These are phyloP conservation scores for Microctenopoma stevenorrisi DNA, from an alignment of 2,797 vertebrate genomes.

Conservation along the genomic window DNA sequence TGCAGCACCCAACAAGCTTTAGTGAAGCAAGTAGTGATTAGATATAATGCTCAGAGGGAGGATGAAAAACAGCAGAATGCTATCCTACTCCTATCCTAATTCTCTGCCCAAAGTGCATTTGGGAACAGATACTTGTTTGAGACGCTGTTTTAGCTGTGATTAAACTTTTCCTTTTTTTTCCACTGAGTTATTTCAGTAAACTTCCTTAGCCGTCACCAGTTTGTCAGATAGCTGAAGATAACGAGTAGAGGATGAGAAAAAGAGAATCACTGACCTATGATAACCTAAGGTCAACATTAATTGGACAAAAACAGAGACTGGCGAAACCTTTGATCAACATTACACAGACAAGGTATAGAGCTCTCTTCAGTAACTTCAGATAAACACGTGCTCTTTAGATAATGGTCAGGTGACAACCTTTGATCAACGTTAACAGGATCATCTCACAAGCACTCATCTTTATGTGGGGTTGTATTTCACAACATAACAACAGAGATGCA, in stretches of 20 bases:
- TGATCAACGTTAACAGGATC: conserved; percentile 63
- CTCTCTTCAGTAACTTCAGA: conserved; percentile 18
- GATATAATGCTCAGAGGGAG: conserved; percentile 53
- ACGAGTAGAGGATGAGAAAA: conserved; percentile 10
- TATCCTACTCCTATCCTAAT: background rate
- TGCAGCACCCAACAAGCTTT: conserved; percentile 50
- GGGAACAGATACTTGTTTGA: conserved; percentile 3
- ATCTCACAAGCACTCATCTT: conserved; percentile 28
- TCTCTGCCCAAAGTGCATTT: conserved; percentile 1
- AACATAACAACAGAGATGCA: conserved; percentile 21
- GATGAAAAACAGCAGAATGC: background rate
- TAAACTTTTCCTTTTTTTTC: background rate
- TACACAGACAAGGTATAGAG: conserved; percentile 19
- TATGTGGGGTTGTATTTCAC: conserved; percentile 27
- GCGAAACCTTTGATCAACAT: conserved; percentile 49
- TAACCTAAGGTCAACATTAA: conserved; percentile 27
- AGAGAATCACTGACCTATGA: conserved; percentile 18
- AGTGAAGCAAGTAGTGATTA: conserved; percentile 45
- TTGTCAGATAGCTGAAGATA: conserved; percentile 7
- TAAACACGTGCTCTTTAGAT: conserved; percentile 35
- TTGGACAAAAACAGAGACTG: background rate
- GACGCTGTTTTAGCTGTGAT: background rate
- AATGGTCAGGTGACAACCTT: conserved; percentile 60
- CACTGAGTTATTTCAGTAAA: background rate
- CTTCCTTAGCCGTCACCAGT: conserved; percentile 24